These are phyloP conservation scores for Psilopogon haemacephalus DNA, from an alignment of 2,113 vertebrate genomes.

Conservation along the genomic window DNA sequence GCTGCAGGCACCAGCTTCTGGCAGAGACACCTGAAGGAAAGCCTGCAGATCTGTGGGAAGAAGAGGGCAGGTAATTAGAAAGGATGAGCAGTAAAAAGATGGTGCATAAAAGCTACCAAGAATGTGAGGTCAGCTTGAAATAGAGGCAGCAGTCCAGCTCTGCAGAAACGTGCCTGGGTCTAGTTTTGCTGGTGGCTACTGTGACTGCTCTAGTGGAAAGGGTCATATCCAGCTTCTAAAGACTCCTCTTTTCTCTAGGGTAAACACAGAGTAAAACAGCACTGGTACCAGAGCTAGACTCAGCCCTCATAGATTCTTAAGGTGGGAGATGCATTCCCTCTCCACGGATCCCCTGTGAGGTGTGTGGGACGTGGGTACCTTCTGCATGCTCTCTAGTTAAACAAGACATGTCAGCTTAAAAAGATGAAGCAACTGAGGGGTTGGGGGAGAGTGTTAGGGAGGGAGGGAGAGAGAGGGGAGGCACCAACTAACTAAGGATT, in stretches of 20 bases:
- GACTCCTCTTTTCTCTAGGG: background rate
- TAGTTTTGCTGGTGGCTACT: background rate
- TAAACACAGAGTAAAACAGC: background rate
- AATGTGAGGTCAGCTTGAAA: background rate
- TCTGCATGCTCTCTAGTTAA: background rate
- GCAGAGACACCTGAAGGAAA: constrained; percentile 35
- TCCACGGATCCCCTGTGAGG: fast-evolving
- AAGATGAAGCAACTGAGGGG: fast-evolving
- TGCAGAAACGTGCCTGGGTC: fast-evolving
- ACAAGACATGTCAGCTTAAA: background rate
- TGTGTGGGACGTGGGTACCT: background rate
- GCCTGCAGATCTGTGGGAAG: constrained; percentile 31
- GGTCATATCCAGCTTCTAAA: background rate
- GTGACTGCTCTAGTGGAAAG: background rate
- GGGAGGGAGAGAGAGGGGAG: background rate
- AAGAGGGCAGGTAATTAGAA: background rate
- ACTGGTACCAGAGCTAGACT: background rate
- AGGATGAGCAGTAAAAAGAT: background rate
- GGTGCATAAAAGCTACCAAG: background rate
- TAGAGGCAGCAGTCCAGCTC: fast-evolving
- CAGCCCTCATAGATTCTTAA: background rate
- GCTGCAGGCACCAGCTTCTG: constrained; percentile 57
- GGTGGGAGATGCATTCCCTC: background rate
- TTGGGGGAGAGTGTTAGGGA: too few relatives aligned
- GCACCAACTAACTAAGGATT: background rate